phyloP scores from a whole-genome alignment of 2,888 invertebrate genomes.

The Apodemia duryi region DNA sequence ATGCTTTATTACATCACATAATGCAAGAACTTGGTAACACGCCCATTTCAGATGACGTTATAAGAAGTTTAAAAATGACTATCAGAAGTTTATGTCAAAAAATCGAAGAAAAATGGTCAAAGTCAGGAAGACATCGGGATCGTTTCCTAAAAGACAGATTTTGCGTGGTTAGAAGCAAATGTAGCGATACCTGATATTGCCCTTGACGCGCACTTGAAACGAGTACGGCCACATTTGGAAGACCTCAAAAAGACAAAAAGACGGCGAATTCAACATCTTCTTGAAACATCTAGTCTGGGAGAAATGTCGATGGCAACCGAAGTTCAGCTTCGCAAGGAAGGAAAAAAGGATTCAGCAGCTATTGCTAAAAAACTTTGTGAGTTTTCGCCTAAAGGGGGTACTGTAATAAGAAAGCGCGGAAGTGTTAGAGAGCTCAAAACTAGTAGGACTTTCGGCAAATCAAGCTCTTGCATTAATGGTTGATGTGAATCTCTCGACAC shows the following conservation, averaged over 20 bases:
- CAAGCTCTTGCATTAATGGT: too few species aligned
- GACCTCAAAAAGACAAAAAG: constrained; percentile 17
- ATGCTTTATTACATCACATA: constrained; percentile 21
- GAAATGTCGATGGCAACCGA: not conserved
- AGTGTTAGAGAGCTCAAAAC: too few species aligned
- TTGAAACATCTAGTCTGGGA: constrained; percentile 12
- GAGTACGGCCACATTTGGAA: constrained; percentile 15
- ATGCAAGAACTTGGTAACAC: constrained; percentile 17
- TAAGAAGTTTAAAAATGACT: constrained; percentile 16
- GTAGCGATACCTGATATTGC: constrained; percentile 15
- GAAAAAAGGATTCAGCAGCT: not conserved
- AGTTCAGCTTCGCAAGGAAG: constrained; percentile 8
- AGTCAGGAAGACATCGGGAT: too few species aligned
- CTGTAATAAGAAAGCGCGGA: too few species aligned
- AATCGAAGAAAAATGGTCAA: constrained; percentile 19
- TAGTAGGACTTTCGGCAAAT: too few species aligned
- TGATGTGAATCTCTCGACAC: too few species aligned
- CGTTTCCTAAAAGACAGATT: too few species aligned
- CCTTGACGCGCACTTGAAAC: constrained; percentile 20
- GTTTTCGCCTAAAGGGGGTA: too few species aligned
- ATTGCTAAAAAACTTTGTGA: not conserved
- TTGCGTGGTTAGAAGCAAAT: constrained; percentile 14
- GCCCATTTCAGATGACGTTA: constrained; percentile 18
- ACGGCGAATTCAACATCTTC: constrained; percentile 16
- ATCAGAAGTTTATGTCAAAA: constrained; percentile 17